Percentiles rank a stretch among this genome's conserved stretches.
phyloP scores from a whole-genome alignment of 2,888 invertebrate species.

The Drosophila anomelani region DNA sequence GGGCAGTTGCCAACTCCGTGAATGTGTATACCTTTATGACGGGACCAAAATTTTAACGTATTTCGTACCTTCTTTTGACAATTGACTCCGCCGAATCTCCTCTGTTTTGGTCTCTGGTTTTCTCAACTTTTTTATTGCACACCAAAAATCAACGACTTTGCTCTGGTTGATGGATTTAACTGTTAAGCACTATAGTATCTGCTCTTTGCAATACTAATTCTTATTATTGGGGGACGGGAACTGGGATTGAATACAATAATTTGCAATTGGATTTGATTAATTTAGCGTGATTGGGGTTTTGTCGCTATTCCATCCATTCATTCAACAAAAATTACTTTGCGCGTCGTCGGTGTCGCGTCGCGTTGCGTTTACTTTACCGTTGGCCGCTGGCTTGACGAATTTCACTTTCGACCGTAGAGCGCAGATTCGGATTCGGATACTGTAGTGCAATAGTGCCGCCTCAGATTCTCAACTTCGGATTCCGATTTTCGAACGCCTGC shows the following conservation, averaged over 20 bases:
- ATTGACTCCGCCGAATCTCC: slow-evolving; percentile 28
- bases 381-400: slow-evolving; percentile 50
- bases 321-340: slow-evolving; percentile 52
- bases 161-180: slow-evolving; percentile 53
- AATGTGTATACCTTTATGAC: slow-evolving; percentile 51
- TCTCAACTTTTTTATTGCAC: slow-evolving; percentile 51
- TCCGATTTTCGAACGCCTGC: slow-evolving; percentile 42
- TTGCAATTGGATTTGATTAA: slow-evolving; percentile 42
- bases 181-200: slow-evolving; percentile 72
- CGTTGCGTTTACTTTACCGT: slow-evolving; percentile 69
- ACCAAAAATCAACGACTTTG: slow-evolving; percentile 61
- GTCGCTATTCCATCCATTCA: slow-evolving; percentile 58
- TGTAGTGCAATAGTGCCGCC: slow-evolving; percentile 13
- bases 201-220: slow-evolving; percentile 53
- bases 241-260: slow-evolving; percentile 26
- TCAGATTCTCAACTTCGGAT: slow-evolving; percentile 22
- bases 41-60: slow-evolving; percentile 20
- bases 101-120: slow-evolving; percentile 47
- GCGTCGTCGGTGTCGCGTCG: slow-evolving; percentile 45
- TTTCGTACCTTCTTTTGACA: slow-evolving; percentile 40
- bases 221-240: slow-evolving; percentile 16
- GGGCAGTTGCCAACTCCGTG: slow-evolving; percentile 12
- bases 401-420: slow-evolving; percentile 72
- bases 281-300: slow-evolving; percentile 39
- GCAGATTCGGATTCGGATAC: slow-evolving; percentile 21